Evolutionary conservation across 2,113 vertebrate genomes (phyloP), one percentile per base, ranked within the genome.

Genomic region (Seriola quinqueradiata): DNA sequence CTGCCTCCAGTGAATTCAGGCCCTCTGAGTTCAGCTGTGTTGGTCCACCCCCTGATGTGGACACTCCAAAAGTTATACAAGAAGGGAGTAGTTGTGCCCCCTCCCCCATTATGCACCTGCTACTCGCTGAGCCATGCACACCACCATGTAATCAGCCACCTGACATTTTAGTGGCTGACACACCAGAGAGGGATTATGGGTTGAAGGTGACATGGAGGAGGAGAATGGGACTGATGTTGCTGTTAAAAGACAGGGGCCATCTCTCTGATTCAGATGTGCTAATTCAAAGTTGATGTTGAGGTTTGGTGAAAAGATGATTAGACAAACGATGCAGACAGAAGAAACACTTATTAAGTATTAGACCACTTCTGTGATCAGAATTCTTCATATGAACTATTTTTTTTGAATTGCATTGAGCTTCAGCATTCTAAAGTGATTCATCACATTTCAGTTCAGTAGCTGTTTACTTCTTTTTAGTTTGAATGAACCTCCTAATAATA

Each of bases 171-270:
- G 97, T 96, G 4, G 55, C 90, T 3, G 96, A 98, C 50, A 99
- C 97, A 2, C 98, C 97, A 0, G 97, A 98, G 88, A 94, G 84
- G 0, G 94, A 97, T 81, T 99, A 98, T 8, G 97, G 97, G 0
- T 0, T 99, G 3, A 97, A 94, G 68, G 96, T 97, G 59, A 98
- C 97, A 0, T 99, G 98, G 97, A 96, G 97, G 48, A 95, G 86
- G 54, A 94, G 97, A 61, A 93, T 77, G 70, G 81, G 79, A 0
- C n/a, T 97, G 0, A 95, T 97, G 94, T 57, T 74, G 7, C 85
- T 94, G 77, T 92, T 98, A 54, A 93, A 65, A 76, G 88, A 96
- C 34, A 91, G 61, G 5, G 96, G 96, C 3, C 89, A 92, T 77
- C 92, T 99, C 79, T 93, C 92, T 5, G 71, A 83, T 17, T 92